phyloP scores from a whole-genome alignment of 2,797 vertebrate genomes.

The Babyrousa celebensis region DNA sequence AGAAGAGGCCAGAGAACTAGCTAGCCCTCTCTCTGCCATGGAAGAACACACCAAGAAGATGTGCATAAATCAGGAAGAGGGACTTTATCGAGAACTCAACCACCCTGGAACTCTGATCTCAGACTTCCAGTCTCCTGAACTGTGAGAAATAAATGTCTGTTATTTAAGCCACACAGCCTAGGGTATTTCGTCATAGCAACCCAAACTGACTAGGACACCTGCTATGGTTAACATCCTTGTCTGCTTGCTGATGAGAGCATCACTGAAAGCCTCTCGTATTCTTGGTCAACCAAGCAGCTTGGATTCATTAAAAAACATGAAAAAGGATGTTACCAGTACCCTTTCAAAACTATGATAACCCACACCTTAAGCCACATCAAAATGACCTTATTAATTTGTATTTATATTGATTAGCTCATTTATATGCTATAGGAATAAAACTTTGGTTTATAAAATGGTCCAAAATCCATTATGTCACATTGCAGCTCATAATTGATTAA shows the following conservation, averaged over 20 bases:
- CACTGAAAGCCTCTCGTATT: not conserved
- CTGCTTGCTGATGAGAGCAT: not conserved
- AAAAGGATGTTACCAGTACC: not conserved
- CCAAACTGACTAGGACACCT: not conserved
- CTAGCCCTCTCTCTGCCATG: not conserved
- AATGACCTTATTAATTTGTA: not conserved
- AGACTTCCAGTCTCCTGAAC: not conserved
- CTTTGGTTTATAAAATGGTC: constrained; percentile 24
- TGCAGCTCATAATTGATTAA: constrained; percentile 62
- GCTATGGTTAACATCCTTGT: not conserved
- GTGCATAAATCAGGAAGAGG: not conserved
- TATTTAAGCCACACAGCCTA: not conserved
- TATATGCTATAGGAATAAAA: constrained; percentile 14
- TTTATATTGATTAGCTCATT: constrained; percentile 55
- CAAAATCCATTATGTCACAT: constrained; percentile 60
- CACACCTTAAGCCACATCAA: not conserved
- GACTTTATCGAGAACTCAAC: not conserved
- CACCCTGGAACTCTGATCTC: not conserved
- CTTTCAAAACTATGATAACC: not conserved
- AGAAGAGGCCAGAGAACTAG: not conserved
- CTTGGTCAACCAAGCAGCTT: not conserved
- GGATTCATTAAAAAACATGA: not conserved
- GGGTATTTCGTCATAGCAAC: not conserved
- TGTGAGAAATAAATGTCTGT: not conserved
- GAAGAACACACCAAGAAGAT: not conserved